Evolutionary conservation across 2,113 vertebrate species (phyloP).

Genomic region (Bubo scandiacus): DNA sequence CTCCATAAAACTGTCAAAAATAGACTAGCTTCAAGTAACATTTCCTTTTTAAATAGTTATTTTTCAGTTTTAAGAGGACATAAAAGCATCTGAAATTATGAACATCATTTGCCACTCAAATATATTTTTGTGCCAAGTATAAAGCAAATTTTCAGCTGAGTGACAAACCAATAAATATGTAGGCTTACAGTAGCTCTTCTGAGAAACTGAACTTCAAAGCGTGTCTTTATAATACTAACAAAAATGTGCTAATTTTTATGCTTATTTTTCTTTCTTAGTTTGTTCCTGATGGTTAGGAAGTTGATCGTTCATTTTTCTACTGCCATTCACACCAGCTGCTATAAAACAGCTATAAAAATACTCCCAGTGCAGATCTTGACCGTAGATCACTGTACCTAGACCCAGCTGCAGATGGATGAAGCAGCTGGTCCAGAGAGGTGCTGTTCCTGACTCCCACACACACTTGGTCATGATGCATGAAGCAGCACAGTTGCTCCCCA

Average conservation of each 20-base stretch:
- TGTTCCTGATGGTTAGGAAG: conserved; percentile 62
- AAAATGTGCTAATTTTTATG: conserved; percentile 31
- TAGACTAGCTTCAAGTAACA: background rate
- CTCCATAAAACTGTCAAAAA: background rate
- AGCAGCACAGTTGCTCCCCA: conserved; percentile 61
- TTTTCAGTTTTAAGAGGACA: conserved; percentile 23
- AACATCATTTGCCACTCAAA: conserved; percentile 12
- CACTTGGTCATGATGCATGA: conserved; percentile 55
- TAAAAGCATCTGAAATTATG: conserved; percentile 3
- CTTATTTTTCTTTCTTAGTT: conserved; percentile 54
- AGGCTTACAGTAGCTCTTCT: background rate
- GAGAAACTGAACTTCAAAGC: background rate
- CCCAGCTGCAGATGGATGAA: conserved; percentile 79
- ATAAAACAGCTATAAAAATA: conserved; percentile 66
- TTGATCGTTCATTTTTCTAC: conserved; percentile 66
- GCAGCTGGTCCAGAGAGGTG: conserved; percentile 79
- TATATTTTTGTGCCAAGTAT: conserved; percentile 16
- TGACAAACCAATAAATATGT: conserved; percentile 33
- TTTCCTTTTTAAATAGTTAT: conserved; percentile 1
- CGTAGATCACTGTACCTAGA: conserved; percentile 70
- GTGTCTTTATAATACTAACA: background rate
- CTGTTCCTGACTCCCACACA: conserved; percentile 53
- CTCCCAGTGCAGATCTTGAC: conserved; percentile 68
- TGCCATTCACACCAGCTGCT: conserved; percentile 76
- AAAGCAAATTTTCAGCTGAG: conserved; percentile 27